Base-by-base conservation (phyloP, 1,140 invertebrate species). In the Contarinia nasturtii region DNA sequence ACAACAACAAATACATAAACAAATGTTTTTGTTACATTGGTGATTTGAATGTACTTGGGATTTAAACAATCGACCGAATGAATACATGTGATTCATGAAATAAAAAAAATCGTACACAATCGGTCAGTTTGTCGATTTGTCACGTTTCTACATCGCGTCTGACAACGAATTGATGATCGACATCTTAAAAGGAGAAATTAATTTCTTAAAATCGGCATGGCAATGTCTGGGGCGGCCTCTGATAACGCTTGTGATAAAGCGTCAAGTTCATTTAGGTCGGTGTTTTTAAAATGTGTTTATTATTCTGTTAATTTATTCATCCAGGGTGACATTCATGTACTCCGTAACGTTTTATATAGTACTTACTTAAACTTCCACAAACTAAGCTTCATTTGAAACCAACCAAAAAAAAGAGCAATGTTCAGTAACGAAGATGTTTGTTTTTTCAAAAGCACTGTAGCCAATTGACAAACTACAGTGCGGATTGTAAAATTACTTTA, bases 141-240 rank as follows among this genome's bases (percentile, higher is more conserved):
- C 81, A 59, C 78, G 87, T 60, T 94, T 93, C 77, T 94, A 95
- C 79, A 87, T 94, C 61, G 90, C 90, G 64, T 91, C 87, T 58
- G 91, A 95, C 71, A 88, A 90, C 70, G 86, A 93, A 67, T 75
- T 95, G 65, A 85, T 95, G 80, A 86, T 95, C 65, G 91, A 95
- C 73, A 92, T 88, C 66, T 87, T 92, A 72, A 92, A 90, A 75
- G 85, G 84, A 58, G 88, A 93, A 74, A 83, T 94, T 60, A 86
- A 90, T 77, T 93, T 93, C 74, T 79, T 94, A 69, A 92, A 93
- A 72, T 90, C 84, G 54, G 86, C 82, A 63, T 94, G 89, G 89
- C 85, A 89, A 72, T 84, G 91, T 68, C 77, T 90, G 62, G 89
- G 89, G 53, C 75, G 88, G 58, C 89, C 89, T 46, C 73, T 90